Evolutionary conservation across 2,797 vertebrate species (phyloP).

Genomic region (Siniperca undulata): DNA sequence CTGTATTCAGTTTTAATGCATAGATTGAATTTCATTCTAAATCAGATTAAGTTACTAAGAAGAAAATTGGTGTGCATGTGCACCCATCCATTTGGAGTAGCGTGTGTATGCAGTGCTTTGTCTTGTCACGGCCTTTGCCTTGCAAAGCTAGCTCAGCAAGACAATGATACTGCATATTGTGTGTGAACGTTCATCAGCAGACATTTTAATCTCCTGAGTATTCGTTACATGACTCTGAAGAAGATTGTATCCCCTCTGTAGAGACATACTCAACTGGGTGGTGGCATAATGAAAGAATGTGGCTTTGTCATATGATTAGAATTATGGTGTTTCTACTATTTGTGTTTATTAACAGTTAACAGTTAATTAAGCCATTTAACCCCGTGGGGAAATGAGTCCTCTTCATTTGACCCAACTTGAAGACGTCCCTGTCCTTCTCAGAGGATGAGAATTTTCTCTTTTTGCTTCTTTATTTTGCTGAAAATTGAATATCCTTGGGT

Average conservation of each 20-base stretch:
- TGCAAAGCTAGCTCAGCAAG: constrained; percentile 4
- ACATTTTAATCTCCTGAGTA: constrained; percentile 15
- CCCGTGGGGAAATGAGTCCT: background rate
- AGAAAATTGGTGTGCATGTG: background rate
- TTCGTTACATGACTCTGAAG: constrained; percentile 24
- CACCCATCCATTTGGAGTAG: background rate
- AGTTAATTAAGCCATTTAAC: background rate
- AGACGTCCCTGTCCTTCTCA: background rate
- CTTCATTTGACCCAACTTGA: background rate
- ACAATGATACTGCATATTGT: background rate
- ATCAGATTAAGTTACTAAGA: constrained; percentile 23
- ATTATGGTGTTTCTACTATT: too few species aligned
- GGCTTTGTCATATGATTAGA: background rate
- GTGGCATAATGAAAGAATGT: background rate
- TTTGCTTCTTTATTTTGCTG: background rate
- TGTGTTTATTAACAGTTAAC: background rate
- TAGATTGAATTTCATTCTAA: constrained; percentile 33
- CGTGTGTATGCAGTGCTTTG: background rate
- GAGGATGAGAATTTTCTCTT: background rate
- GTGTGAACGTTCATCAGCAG: constrained; percentile 16
- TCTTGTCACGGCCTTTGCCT: background rate
- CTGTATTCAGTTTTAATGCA: constrained; percentile 23
- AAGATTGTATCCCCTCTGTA: constrained; percentile 11
- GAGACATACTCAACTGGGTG: background rate
- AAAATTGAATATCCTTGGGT: background rate